A percentile compares a stretch with the other conserved stretches of the same genome.
phyloP scores from a whole-genome alignment of 2,113 vertebrate genomes.

The Eulacestoma nigropectus region DNA sequence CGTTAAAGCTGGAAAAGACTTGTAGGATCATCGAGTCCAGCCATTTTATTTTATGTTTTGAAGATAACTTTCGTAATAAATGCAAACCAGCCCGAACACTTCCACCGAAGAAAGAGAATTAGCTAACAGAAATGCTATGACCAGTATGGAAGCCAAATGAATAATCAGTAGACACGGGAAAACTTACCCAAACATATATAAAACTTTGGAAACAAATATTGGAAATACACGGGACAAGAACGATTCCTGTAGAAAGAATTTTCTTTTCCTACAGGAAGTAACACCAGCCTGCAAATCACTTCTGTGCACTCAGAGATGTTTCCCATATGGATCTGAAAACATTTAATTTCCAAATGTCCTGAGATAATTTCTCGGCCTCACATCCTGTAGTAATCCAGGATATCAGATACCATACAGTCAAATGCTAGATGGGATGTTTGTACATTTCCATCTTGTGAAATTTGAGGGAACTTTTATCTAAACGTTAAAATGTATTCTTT shows the following conservation, averaged over 20 bases:
- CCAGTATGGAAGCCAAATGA: not conserved
- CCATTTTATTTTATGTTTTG: not conserved
- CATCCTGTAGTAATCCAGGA: not conserved
- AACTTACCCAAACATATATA: not conserved
- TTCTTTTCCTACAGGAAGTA: slow-evolving; percentile 9
- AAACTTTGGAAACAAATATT: not conserved
- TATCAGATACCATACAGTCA: not conserved
- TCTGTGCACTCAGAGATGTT: not conserved
- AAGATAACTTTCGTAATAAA: not conserved
- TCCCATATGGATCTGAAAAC: slow-evolving; percentile 14
- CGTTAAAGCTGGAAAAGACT: not conserved
- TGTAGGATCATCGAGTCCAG: not conserved
- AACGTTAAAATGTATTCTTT: not conserved
- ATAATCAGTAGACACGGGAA: not conserved
- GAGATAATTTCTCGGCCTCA: slow-evolving; percentile 11
- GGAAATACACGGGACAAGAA: not conserved
- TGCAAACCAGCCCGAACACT: not conserved
- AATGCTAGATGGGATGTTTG: not conserved
- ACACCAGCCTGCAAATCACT: not conserved
- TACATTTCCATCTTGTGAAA: not conserved
- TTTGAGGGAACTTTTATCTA: not conserved
- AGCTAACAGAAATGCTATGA: not conserved
- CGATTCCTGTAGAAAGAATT: not conserved
- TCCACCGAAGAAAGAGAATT: not conserved
- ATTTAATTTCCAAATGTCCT: slow-evolving; percentile 2